phyloP scores from a whole-genome alignment of 2,113 vertebrate genomes.

The Mesoclemmys tuberculata region DNA sequence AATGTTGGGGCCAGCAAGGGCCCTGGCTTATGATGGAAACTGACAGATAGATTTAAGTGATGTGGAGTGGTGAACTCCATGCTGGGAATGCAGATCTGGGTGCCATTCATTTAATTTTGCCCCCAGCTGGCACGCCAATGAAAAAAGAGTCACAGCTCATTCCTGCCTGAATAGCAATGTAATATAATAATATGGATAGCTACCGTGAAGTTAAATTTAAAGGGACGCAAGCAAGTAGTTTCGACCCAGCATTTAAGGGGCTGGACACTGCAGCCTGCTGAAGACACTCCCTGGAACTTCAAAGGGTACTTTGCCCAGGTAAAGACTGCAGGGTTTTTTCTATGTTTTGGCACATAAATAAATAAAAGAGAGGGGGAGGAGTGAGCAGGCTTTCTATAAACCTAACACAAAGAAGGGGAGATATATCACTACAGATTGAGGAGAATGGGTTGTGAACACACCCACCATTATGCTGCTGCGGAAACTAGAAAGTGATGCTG shows the following conservation, averaged over 20 bases:
- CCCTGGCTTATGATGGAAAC: slow-evolving; percentile 32
- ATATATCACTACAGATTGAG: neutral
- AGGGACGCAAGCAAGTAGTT: neutral
- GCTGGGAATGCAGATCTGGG: slow-evolving; percentile 24
- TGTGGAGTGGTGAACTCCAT: neutral
- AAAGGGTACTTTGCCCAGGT: neutral
- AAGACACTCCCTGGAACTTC: neutral
- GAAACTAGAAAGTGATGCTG: neutral
- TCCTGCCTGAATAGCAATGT: neutral
- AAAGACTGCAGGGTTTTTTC: neutral
- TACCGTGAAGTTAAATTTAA: neutral
- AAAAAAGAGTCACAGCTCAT: neutral
- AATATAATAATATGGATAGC: neutral
- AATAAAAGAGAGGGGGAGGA: neutral
- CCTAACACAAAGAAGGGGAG: neutral
- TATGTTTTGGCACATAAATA: neutral
- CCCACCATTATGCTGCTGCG: no score
- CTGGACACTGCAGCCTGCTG: neutral
- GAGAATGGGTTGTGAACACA: neutral
- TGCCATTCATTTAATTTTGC: slow-evolving; percentile 40
- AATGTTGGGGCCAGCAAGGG: slow-evolving; percentile 18
- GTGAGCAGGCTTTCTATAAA: neutral
- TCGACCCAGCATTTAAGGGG: neutral
- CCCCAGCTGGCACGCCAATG: slow-evolving; percentile 1
- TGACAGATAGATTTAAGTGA: slow-evolving; percentile 59